A percentile compares a stretch with the other conserved stretches of the same genome.
Conservation (phyloP, 2,888 invertebrate genomes). For the Meteorus colon region DNA sequence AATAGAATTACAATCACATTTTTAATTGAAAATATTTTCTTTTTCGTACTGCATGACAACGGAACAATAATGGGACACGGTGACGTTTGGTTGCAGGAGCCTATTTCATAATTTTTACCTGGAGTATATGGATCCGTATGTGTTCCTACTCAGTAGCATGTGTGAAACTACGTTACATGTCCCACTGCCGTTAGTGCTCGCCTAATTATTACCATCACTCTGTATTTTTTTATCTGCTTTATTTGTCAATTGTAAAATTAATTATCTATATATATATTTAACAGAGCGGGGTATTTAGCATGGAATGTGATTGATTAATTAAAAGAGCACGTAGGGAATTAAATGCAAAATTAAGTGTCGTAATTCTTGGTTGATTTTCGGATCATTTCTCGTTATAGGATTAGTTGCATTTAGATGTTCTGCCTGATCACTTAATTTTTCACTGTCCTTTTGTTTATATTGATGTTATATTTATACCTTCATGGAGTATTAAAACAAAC, state of each 20-base stretch:
- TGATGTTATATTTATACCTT: neutral
- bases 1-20: conserved; percentile 33
- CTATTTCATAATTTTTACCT: conserved; percentile 74
- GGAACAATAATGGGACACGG: conserved; percentile 69
- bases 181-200: conserved; percentile 73
- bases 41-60: conserved; percentile 66
- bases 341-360: neutral
- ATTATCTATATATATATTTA: neutral
- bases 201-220: conserved; percentile 63
- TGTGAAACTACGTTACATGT: conserved; percentile 73
- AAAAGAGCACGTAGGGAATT: neutral
- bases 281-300: neutral
- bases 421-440: neutral
- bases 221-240: conserved; percentile 42
- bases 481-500: neutral
- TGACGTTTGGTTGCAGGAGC: conserved; percentile 73
- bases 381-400: neutral
- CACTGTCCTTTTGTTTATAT: neutral
- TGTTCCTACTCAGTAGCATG: conserved; percentile 74
- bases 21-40: conserved; percentile 46
- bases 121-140: conserved; percentile 74
- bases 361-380: neutral
- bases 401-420: conserved; percentile 1
- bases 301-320: neutral
- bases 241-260: conserved; percentile 28